These are phyloP conservation scores for Hestina assimilis DNA, from an alignment of 1,140 invertebrate species.

Conservation along the genomic window DNA sequence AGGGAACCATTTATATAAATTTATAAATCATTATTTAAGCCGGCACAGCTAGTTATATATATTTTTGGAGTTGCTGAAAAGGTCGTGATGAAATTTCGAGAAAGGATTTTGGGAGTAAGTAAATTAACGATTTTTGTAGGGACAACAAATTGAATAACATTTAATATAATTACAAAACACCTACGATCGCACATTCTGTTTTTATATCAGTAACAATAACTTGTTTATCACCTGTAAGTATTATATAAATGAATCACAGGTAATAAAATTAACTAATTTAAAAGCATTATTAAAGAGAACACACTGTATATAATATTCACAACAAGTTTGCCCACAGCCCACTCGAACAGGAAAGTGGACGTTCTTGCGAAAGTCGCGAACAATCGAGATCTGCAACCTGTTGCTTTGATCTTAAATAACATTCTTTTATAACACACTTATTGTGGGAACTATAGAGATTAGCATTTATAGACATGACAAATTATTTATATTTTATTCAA, in stretches of 20 bases:
- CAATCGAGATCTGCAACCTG: conserved; percentile 54
- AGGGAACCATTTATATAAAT: too few species aligned
- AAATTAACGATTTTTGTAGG: neutral
- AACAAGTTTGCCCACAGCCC: conserved; percentile 41
- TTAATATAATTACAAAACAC: too few species aligned
- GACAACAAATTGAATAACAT: neutral
- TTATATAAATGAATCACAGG: neutral
- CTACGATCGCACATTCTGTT: too few species aligned
- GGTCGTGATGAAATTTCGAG: too few species aligned
- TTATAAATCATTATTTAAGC: too few species aligned
- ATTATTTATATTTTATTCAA: neutral
- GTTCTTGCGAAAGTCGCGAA: conserved; percentile 56
- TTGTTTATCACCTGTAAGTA: too few species aligned
- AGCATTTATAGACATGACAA: neutral
- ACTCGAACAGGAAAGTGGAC: conserved; percentile 49
- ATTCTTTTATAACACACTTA: conserved; percentile 34
- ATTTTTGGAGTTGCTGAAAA: too few species aligned
- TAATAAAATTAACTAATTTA: neutral
- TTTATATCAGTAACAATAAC: too few species aligned
- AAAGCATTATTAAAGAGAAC: conserved; percentile 13
- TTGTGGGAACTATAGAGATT: conserved; percentile 19
- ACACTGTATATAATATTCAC: conserved; percentile 34
- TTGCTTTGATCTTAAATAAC: conserved; percentile 25
- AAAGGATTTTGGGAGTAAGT: too few species aligned
- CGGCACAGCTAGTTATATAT: too few species aligned